A percentile compares a stretch with the other conserved stretches of the same genome.
Conservation (phyloP, 37 sponge, comb jelly and placozoan genomes). For the Oopsacas minuta region DNA sequence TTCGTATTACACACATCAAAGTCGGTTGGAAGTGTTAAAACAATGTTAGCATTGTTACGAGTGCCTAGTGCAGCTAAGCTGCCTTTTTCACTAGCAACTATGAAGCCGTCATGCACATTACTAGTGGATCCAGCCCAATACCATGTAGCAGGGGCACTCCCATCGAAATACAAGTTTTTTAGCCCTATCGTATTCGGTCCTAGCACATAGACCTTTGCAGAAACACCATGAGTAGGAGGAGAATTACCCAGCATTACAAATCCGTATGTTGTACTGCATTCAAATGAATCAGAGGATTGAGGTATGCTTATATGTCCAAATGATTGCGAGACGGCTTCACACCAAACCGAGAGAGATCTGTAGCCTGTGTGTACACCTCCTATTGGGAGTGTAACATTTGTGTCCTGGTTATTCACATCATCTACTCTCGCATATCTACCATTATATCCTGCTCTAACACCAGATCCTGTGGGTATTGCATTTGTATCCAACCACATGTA, state of each 20-base stretch:
- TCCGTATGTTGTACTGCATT: neutral
- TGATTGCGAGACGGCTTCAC: neutral
- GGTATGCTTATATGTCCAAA: neutral
- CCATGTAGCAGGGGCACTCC: neutral
- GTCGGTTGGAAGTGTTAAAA: neutral
- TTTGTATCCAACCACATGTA: neutral
- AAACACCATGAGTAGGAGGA: neutral
- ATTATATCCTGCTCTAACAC: neutral
- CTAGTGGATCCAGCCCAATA: neutral
- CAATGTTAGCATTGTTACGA: neutral
- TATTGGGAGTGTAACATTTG: neutral
- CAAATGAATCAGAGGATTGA: neutral
- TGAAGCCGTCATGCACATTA: neutral
- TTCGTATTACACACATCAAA: neutral
- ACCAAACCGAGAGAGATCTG: conserved; percentile 7
- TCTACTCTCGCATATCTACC: neutral
- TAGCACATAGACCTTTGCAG: neutral
- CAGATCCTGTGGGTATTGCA: neutral
- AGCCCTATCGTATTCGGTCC: neutral
- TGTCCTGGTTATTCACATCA: neutral
- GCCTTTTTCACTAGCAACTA: neutral
- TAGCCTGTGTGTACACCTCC: neutral
- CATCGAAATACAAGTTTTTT: neutral
- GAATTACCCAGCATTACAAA: neutral
- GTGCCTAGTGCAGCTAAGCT: neutral